phyloP scores from a whole-genome alignment of 2,797 vertebrate species.

The Anguilla anguilla region DNA sequence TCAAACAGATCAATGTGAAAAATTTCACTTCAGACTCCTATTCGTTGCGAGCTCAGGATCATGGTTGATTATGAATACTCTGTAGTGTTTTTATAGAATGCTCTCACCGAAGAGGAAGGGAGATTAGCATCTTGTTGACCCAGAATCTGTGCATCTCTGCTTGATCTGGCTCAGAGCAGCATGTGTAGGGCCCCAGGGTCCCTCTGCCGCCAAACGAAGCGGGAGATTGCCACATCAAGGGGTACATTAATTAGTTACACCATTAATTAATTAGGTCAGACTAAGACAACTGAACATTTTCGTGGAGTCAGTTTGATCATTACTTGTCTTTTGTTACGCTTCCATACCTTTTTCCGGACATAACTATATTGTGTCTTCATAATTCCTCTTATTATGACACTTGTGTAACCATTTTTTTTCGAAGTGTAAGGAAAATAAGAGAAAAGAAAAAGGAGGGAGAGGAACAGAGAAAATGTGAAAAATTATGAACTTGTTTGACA shows the following conservation, averaged over 20 bases:
- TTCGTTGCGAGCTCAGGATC: not conserved
- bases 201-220: not conserved
- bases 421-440: not conserved
- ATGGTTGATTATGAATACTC: not conserved
- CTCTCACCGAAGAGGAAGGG: not conserved
- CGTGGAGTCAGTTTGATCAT: not conserved
- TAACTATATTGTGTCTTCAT: not conserved
- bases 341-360: not conserved
- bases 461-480: constrained; percentile 5
- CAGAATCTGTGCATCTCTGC: not conserved
- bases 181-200: not conserved
- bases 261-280: constrained; percentile 5
- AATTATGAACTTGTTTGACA: constrained; percentile 14
- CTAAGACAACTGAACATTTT: not conserved
- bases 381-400: not conserved
- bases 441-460: not conserved
- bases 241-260: not conserved
- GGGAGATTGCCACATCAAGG: not conserved
- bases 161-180: not conserved
- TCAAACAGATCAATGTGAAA: not conserved
- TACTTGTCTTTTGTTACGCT: not conserved
- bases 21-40: not conserved
- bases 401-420: not conserved
- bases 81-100: too few species aligned
- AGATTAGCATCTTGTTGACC: not conserved